These are phyloP conservation scores for Adrianichthys oophorus DNA, from an alignment of 2,797 vertebrate species.

Conservation along the genomic window DNA sequence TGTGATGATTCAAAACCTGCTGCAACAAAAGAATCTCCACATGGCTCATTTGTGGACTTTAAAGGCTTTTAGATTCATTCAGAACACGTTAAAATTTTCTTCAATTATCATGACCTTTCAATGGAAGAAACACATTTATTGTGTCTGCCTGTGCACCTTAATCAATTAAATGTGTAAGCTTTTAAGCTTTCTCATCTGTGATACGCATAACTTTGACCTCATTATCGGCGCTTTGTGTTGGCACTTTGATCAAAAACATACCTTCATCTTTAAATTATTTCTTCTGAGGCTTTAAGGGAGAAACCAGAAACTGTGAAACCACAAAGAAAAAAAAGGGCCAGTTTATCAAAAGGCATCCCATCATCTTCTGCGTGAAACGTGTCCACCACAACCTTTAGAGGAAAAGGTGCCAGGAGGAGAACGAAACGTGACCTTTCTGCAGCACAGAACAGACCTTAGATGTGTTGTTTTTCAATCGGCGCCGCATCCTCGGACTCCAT, in stretches of 20 bases:
- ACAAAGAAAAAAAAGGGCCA: slow-evolving; percentile 14
- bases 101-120: slow-evolving; percentile 57
- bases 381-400: slow-evolving; percentile 6
- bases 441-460: neutral
- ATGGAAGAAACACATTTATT: slow-evolving; percentile 35
- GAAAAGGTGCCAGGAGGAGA: slow-evolving; percentile 6
- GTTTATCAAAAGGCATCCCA: slow-evolving; percentile 16
- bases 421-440: slow-evolving; percentile 22
- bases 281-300: slow-evolving; percentile 16
- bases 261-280: slow-evolving; percentile 53
- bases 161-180: slow-evolving; percentile 67
- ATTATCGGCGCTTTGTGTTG: slow-evolving; percentile 50
- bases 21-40: slow-evolving; percentile 4
- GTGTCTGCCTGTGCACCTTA: slow-evolving; percentile 36
- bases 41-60: slow-evolving; percentile 25
- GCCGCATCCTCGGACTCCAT: neutral
- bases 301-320: neutral
- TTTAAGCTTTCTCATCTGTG: slow-evolving; percentile 61
- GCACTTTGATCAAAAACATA: slow-evolving; percentile 47
- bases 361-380: slow-evolving; percentile 7
- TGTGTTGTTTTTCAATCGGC: neutral
- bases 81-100: slow-evolving; percentile 24
- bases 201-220: slow-evolving; percentile 63
- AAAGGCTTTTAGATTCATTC: slow-evolving; percentile 47
- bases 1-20: no score